Evolutionary conservation across 2,797 vertebrate genomes (phyloP).

Genomic region (Rhinophrynus dorsalis): DNA sequence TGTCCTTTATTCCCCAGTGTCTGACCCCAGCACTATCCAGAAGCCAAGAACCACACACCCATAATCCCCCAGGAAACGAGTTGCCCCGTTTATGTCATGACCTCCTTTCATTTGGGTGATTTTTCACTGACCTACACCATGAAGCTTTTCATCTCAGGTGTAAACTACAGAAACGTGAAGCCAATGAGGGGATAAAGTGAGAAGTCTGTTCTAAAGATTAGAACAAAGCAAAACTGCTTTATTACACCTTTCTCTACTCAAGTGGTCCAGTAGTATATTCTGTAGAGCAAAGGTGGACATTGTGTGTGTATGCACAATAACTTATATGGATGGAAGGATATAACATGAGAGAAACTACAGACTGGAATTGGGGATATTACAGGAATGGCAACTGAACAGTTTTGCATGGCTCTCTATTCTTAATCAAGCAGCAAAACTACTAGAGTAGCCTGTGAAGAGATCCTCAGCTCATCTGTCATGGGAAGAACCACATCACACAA

Average conservation of each 20-base stretch:
- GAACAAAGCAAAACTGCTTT: not conserved
- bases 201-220: not conserved
- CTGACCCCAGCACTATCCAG: not conserved
- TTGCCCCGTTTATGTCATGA: slow-evolving; percentile 5
- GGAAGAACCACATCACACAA: not conserved
- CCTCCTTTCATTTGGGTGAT: slow-evolving; percentile 7
- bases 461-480: not conserved
- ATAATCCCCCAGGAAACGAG: not conserved
- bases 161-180: not conserved
- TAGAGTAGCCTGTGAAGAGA: not conserved
- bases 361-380: not conserved
- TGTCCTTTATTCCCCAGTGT: not conserved
- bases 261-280: not conserved
- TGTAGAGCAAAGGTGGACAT: not conserved
- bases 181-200: not conserved
- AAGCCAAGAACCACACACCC: not conserved
- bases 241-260: not conserved
- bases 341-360: not conserved
- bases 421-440: not conserved
- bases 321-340: not conserved
- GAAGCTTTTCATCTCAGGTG: not conserved
- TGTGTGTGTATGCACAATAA: slow-evolving; percentile 21
- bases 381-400: not conserved
- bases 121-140: not conserved
- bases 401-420: not conserved